Conservation (phyloP, 64 coral and sea anemone genomes). For the Catalaphyllia jardinei region DNA sequence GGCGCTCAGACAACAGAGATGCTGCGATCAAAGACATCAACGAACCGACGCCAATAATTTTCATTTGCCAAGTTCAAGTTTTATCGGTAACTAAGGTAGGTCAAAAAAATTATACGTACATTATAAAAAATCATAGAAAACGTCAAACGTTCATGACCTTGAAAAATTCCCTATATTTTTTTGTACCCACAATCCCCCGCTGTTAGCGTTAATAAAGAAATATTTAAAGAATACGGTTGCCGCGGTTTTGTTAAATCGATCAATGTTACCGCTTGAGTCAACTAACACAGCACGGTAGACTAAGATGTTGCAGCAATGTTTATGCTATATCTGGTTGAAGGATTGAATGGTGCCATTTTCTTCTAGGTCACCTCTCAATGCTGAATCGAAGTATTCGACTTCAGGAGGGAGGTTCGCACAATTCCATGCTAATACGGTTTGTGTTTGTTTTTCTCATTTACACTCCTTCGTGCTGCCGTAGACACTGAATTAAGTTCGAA, state of each 20-base stretch:
- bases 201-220: slow-evolving; percentile 17
- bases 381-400: neutral
- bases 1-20: neutral
- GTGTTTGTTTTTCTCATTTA: slow-evolving; percentile 7
- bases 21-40: neutral
- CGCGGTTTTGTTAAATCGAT: neutral
- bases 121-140: neutral
- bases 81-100: neutral
- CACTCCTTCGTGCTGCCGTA: neutral
- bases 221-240: slow-evolving; percentile 3
- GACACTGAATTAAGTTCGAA: neutral
- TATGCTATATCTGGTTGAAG: neutral
- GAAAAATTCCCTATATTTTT: neutral
- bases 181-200: slow-evolving; percentile 40
- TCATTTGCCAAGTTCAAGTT: neutral
- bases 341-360: neutral
- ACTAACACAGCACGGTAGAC: neutral
- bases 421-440: neutral
- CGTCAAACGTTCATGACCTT: neutral
- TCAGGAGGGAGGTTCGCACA: neutral
- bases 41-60: neutral
- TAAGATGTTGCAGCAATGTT: neutral
- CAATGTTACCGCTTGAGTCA: slow-evolving; percentile 6
- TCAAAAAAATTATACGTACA: neutral
- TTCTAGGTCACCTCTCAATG: neutral